Conservation (phyloP, 1,140 invertebrate species). For the Stegodyphus mimosarum region DNA sequence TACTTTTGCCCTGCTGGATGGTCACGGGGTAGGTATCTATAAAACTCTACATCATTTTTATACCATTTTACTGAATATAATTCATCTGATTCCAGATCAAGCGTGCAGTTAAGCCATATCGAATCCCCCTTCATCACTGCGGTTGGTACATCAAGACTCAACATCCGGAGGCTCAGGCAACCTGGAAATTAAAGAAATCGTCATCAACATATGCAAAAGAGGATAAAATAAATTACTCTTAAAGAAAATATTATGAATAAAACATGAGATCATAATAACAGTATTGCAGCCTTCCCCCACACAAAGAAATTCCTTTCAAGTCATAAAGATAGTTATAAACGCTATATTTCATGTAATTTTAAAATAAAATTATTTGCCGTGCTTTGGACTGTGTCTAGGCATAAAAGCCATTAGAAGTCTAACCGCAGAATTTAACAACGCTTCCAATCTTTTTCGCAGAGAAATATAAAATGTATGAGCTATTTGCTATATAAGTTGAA, state of each 20-base stretch:
- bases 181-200: conserved; percentile 5
- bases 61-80: conserved; percentile 70
- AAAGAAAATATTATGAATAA: neutral
- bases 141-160: conserved; percentile 50
- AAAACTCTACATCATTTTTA: conserved; percentile 73
- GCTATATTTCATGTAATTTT: no score
- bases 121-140: conserved; percentile 51
- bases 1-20: conserved; percentile 78
- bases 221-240: neutral
- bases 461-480: no score
- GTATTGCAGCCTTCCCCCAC: neutral
- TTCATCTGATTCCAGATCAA: conserved; percentile 67
- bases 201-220: neutral
- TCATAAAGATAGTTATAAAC: no score
- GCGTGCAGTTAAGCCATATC: conserved; percentile 66
- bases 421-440: no score
- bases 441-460: no score
- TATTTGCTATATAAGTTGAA: no score
- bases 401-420: no score
- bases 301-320: no score
- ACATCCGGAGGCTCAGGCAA: conserved; percentile 36
- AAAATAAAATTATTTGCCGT: no score
- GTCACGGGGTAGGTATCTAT: conserved; percentile 76
- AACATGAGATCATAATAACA: neutral
- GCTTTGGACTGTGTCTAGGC: no score